Evolutionary conservation across 1,140 invertebrate species (phyloP), one percentile per base, ranked within the genome.

Genomic region (Mizuhopecten yessoensis): DNA sequence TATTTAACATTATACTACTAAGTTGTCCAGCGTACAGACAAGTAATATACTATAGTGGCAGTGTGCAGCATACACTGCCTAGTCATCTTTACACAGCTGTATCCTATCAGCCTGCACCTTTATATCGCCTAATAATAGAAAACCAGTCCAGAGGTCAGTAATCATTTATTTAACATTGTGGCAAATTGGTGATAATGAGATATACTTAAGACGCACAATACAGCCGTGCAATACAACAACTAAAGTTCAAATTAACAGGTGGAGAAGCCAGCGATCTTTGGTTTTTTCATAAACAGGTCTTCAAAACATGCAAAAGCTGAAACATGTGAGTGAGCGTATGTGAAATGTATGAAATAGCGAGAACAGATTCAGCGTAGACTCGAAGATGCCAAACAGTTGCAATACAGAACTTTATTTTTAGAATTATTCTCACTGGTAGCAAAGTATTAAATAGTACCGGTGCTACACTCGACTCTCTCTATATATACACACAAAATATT

Each of bases 391-490:
- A n/a, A 75, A 75, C 57, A 75, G 57, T 75, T 75, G 57, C 57
- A 75, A 75, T 75, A 75, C 57, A 75, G 57, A 75, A 75, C 57
- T 75, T 75, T 75, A 75, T 75, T 75, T 75, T 75, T 75, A 75
- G 57, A 75, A 75, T 5, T 75, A 75, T 75, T 29, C 42, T 20
- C 57, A 75, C 57, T 75, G 57, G 57, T 75, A 75, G 57, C 57
- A 75, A 75, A 75, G 57, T 29, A 75, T 75, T 75, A 29, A 75
- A 75, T 75, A 75, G 23, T 75, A 75, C 57, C n/a, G 7, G 5
- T 3, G 57, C n/a, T n/a, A 75, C 23, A 7, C 9, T 13, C 57
- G 23, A 29, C 23, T 5, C n/a, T 75, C 2, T 0, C 36, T 39
- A 17, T 75, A 0, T 75, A 75, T 75, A 29, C 57, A n/a, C n/a